Conservation (phyloP, 2,113 vertebrate genomes). For the Irena cyanogastra region DNA sequence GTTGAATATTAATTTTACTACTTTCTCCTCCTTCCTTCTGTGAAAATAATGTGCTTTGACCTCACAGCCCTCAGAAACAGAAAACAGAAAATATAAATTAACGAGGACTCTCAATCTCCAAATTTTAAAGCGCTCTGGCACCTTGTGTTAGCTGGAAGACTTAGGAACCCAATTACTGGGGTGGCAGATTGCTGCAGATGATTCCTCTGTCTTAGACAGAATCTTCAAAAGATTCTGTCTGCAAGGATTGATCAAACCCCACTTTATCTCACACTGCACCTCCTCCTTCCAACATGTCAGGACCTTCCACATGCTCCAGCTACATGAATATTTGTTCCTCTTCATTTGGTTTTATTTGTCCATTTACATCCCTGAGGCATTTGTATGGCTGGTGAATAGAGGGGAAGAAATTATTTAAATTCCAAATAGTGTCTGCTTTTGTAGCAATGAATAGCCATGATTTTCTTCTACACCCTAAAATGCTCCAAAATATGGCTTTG, state of each 20-base stretch:
- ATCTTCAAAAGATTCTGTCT: no score
- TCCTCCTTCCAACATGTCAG: neutral
- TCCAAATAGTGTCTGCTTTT: neutral
- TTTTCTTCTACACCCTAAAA: neutral
- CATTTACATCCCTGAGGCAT: neutral
- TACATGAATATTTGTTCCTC: neutral
- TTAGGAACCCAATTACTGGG: neutral
- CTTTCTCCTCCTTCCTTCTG: neutral
- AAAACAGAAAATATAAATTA: neutral
- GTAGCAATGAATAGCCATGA: neutral
- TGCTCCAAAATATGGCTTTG: neutral
- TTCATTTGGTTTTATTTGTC: neutral
- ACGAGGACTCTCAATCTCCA: neutral
- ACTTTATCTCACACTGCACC: neutral
- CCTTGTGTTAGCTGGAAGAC: neutral
- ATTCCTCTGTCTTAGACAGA: neutral
- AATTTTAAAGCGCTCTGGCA: neutral
- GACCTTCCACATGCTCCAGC: neutral
- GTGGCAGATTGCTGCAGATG: neutral
- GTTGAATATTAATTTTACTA: neutral
- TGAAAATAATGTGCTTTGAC: neutral
- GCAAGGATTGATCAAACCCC: neutral
- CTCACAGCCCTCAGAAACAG: neutral
- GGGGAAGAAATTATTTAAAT: neutral
- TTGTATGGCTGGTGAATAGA: neutral